These are phyloP conservation scores for Encarsia formosa DNA, from an alignment of 2,888 invertebrate genomes.

Conservation along the genomic window DNA sequence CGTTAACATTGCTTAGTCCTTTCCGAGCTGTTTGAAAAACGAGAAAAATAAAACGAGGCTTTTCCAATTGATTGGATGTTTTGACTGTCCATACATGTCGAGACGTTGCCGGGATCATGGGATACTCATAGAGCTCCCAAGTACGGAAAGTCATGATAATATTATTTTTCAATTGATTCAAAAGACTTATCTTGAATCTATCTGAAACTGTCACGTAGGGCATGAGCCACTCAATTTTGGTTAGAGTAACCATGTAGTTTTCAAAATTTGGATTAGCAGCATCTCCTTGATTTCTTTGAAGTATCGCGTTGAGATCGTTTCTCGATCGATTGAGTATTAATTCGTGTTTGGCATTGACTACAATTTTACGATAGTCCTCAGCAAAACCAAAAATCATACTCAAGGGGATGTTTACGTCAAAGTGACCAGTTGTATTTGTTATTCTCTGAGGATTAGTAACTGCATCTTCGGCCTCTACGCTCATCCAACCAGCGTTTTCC, in stretches of 20 bases:
- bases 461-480: background rate
- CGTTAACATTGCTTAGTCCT: background rate
- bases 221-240: background rate
- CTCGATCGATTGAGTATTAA: slow-evolving; percentile 4
- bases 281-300: background rate
- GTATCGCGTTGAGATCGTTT: background rate
- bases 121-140: background rate
- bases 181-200: background rate
- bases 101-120: background rate
- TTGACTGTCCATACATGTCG: background rate
- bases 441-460: no score
- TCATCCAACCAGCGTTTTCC: background rate
- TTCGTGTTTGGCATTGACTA: slow-evolving; percentile 16
- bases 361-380: no score
- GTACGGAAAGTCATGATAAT: background rate
- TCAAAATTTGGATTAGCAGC: no score
- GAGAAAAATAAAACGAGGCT: background rate
- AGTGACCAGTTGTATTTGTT: background rate
- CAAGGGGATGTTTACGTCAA: background rate
- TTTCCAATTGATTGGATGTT: background rate
- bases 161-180: background rate
- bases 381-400: slow-evolving; percentile 3
- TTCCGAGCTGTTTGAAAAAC: background rate
- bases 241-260: background rate
- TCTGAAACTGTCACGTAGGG: background rate